phyloP scores from a whole-genome alignment of 2,113 vertebrate species.

The Podarcis muralis region DNA sequence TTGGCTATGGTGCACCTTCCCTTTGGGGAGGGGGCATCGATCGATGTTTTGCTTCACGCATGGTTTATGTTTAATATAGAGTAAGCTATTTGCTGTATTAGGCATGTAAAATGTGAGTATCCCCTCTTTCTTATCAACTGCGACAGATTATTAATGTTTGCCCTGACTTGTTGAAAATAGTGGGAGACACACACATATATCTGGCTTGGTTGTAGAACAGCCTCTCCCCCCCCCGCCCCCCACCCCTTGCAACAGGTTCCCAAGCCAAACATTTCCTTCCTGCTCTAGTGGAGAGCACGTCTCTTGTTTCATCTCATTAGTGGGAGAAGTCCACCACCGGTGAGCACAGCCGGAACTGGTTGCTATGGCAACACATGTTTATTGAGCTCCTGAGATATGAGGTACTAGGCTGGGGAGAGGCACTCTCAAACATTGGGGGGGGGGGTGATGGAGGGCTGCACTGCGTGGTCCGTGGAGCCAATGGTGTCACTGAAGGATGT shows the following conservation, averaged over 20 bases:
- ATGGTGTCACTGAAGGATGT: fast-evolving
- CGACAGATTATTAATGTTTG: fast-evolving
- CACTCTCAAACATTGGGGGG: constrained; percentile 3
- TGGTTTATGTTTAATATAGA: neutral
- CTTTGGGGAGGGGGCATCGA: neutral
- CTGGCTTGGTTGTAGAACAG: neutral
- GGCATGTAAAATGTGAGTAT: neutral
- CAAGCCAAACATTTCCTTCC: constrained; percentile 72
- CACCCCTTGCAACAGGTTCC: constrained; percentile 30
- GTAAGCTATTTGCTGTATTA: neutral
- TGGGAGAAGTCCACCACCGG: constrained; percentile 52
- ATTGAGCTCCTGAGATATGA: constrained; percentile 59
- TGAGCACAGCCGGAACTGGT: constrained; percentile 44
- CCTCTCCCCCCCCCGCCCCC: neutral
- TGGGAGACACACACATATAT: neutral
- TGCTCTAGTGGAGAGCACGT: constrained; percentile 53
- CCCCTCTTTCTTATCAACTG: neutral
- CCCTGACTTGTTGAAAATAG: neutral
- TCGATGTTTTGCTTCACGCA: neutral
- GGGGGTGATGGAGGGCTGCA: neutral
- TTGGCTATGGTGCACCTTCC: neutral
- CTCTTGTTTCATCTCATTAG: constrained; percentile 67
- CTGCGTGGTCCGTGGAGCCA: neutral
- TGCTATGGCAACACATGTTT: constrained; percentile 77
- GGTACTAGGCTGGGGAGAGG: constrained; percentile 49